Percentiles rank a stretch among this genome's conserved stretches.
Evolutionary conservation across 2,888 invertebrate species (phyloP).

Genomic region (Cephonodes hylas): DNA sequence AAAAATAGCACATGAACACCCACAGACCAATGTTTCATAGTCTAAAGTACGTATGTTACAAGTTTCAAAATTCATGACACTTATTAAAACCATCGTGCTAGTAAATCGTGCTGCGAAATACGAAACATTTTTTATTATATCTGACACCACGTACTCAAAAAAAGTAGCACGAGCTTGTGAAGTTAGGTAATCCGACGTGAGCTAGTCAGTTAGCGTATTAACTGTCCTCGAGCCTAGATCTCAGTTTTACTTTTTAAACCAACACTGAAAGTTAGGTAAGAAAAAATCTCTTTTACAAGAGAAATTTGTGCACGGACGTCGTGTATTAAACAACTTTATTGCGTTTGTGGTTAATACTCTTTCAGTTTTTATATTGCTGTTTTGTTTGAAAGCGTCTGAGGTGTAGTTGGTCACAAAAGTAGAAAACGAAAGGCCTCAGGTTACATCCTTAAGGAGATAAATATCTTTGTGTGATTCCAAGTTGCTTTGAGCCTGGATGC

Average conservation of each 20-base stretch:
- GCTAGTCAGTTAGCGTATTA: not conserved
- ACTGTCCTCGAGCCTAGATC: not conserved
- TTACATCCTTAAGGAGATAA: no score
- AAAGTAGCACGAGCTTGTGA: not conserved
- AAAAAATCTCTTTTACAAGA: not conserved
- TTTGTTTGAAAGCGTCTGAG: no score
- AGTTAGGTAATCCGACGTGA: not conserved
- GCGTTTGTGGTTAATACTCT: no score
- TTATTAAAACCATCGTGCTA: not conserved
- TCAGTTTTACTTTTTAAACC: not conserved
- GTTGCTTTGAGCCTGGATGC: no score
- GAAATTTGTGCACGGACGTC: not conserved
- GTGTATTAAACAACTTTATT: no score
- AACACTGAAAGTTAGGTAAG: not conserved
- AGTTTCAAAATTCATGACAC: not conserved
- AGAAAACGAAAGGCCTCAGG: no score
- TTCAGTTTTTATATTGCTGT: no score
- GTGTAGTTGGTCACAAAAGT: no score
- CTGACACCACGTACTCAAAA: not conserved
- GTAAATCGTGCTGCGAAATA: not conserved
- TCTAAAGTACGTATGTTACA: no score
- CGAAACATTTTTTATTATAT: not conserved
- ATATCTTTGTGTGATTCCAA: no score
- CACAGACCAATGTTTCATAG: no score
- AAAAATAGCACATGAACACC: no score